Conservation (phyloP, 1,140 invertebrate species). For the Caerostris extrusa region DNA sequence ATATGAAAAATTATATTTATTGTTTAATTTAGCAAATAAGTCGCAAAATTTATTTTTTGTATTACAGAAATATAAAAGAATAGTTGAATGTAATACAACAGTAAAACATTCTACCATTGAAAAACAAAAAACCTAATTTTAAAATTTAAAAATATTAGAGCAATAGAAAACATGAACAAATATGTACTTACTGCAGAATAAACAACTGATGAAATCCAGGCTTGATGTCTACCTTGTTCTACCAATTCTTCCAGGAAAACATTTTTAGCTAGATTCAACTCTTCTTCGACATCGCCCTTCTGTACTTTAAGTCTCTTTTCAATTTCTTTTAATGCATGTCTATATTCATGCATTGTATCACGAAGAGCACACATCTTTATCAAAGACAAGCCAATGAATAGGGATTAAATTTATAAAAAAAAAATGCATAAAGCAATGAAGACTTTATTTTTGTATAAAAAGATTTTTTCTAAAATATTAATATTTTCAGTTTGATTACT, state of each 20-base stretch:
- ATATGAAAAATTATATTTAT: background rate
- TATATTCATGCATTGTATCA: slow-evolving; percentile 85
- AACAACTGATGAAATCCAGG: slow-evolving; percentile 85
- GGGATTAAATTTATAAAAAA: too few species aligned
- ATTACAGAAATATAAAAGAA: background rate
- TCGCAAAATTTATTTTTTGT: too few species aligned
- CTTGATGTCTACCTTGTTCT: slow-evolving; percentile 85
- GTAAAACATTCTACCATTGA: background rate
- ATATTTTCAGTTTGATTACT: too few species aligned
- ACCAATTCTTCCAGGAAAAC: slow-evolving; percentile 85
- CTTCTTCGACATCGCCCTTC: slow-evolving; percentile 81
- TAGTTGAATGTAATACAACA: background rate
- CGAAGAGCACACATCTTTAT: slow-evolving; percentile 82
- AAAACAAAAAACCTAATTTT: background rate
- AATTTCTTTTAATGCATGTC: slow-evolving; percentile 83
- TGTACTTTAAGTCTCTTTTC: slow-evolving; percentile 79
- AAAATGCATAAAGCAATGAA: too few species aligned
- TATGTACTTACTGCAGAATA: slow-evolving; percentile 82
- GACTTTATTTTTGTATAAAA: too few species aligned
- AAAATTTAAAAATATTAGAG: slow-evolving; percentile 6
- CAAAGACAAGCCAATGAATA: background rate
- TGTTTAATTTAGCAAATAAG: too few species aligned
- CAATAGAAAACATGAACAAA: background rate
- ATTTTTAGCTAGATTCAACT: slow-evolving; percentile 82
- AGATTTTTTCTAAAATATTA: too few species aligned